phyloP scores from a whole-genome alignment of 2,113 vertebrate species.

The Cebus imitator region DNA sequence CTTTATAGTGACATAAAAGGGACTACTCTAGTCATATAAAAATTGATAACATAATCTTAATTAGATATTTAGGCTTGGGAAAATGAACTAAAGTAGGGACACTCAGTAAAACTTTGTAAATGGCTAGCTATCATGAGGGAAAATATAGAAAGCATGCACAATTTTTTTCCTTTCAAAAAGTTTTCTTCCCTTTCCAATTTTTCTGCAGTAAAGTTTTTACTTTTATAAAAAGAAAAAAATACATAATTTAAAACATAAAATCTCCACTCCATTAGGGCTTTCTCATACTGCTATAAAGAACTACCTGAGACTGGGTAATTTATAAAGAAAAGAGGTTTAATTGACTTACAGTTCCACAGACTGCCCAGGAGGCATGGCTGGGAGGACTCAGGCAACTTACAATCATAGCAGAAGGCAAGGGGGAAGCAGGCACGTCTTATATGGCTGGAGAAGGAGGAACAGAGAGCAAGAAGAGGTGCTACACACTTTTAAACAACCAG shows the following conservation, averaged over 20 bases:
- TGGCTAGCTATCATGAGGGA: neutral
- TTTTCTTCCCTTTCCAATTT: neutral
- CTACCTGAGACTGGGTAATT: too few relatives aligned
- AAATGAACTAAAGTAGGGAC: neutral
- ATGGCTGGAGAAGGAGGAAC: too few relatives aligned
- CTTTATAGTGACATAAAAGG: too few relatives aligned
- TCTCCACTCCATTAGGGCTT: neutral
- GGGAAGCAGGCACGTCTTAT: too few relatives aligned
- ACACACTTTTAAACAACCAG: too few relatives aligned
- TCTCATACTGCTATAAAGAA: too few relatives aligned
- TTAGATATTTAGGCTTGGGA: neutral
- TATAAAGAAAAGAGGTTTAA: too few relatives aligned
- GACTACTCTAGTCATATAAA: neutral
- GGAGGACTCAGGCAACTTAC: too few relatives aligned
- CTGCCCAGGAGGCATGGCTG: too few relatives aligned
- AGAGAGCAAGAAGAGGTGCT: too few relatives aligned
- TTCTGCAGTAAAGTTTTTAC: neutral
- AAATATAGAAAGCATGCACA: fast-evolving
- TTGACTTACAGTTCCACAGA: too few relatives aligned
- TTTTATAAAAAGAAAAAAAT: neutral
- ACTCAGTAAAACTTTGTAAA: neutral
- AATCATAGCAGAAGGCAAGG: too few relatives aligned
- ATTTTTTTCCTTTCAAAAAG: neutral
- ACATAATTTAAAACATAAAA: neutral
- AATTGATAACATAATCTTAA: neutral